These are phyloP conservation scores for Heliconius hermathena DNA, from an alignment of 1,140 invertebrate genomes.

Conservation along the genomic window DNA sequence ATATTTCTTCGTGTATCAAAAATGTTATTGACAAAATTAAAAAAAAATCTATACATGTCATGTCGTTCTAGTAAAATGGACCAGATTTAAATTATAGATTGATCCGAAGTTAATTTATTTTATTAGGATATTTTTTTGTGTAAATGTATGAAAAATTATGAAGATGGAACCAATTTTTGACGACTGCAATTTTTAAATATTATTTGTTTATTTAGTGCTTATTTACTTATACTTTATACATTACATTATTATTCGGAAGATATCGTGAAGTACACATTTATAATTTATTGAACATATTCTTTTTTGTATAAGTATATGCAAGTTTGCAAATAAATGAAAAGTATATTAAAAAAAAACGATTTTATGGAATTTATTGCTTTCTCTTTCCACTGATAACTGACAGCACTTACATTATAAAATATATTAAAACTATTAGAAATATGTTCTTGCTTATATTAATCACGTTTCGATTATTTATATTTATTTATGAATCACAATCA, in stretches of 20 bases:
- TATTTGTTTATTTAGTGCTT: background rate
- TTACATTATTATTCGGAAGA: conserved; percentile 7
- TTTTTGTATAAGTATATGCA: background rate
- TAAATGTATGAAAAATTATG: too few species aligned
- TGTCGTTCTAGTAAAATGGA: too few species aligned
- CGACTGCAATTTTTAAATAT: background rate
- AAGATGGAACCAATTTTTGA: background rate
- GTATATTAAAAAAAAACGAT: background rate
- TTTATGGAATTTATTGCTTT: background rate
- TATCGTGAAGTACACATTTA: background rate
- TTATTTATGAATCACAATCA: background rate
- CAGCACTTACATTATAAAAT: conserved; percentile 3
- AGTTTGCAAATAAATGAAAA: background rate
- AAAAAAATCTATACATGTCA: too few species aligned
- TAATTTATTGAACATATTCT: background rate
- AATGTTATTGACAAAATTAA: too few species aligned
- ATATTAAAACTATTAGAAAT: conserved; percentile 10
- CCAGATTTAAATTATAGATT: too few species aligned
- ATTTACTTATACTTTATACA: background rate
- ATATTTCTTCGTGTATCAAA: too few species aligned
- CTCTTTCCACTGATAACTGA: background rate
- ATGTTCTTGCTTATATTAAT: background rate
- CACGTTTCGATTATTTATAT: conserved; percentile 9
- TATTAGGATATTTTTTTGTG: too few species aligned
- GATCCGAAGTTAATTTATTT: too few species aligned